Conservation (phyloP, 2,797 vertebrate genomes). For the Semaprochilodus insignis region DNA sequence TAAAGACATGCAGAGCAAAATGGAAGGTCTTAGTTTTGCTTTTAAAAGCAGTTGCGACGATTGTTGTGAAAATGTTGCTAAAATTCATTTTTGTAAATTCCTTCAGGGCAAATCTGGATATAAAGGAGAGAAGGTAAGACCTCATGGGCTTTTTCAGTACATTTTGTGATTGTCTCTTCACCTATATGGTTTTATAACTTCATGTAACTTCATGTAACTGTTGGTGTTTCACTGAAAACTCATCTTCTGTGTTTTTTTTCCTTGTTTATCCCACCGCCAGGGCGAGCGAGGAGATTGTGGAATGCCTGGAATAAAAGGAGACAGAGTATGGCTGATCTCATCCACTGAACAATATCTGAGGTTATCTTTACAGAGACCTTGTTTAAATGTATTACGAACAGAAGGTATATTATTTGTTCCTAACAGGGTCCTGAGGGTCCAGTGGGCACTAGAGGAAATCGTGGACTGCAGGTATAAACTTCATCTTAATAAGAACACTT, state of each 20-base stretch:
- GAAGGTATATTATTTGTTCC: background rate
- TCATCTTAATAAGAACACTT: conserved; percentile 21
- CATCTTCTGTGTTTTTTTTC: background rate
- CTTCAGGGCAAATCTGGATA: conserved; percentile 88
- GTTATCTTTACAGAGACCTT: background rate
- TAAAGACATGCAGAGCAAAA: background rate
- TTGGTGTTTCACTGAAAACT: conserved; percentile 26
- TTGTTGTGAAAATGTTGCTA: background rate
- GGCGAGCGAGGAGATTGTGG: conserved; percentile 91
- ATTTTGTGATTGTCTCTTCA: background rate
- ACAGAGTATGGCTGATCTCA: conserved; percentile 76
- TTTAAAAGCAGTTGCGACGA: background rate
- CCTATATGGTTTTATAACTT: background rate
- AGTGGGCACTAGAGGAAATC: conserved; percentile 80
- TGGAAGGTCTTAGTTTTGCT: background rate
- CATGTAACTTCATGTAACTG: background rate
- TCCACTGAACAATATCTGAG: background rate
- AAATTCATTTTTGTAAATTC: conserved; percentile 48
- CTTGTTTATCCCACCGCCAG: conserved; percentile 66
- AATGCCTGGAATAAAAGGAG: conserved; percentile 89
- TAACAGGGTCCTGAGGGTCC: conserved; percentile 86
- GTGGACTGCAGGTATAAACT: conserved; percentile 82
- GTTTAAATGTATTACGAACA: background rate
- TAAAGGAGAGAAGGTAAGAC: conserved; percentile 89
- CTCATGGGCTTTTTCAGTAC: background rate